These are phyloP conservation scores for Torymus texanus DNA, from an alignment of 2,888 invertebrate species.

Conservation along the genomic window DNA sequence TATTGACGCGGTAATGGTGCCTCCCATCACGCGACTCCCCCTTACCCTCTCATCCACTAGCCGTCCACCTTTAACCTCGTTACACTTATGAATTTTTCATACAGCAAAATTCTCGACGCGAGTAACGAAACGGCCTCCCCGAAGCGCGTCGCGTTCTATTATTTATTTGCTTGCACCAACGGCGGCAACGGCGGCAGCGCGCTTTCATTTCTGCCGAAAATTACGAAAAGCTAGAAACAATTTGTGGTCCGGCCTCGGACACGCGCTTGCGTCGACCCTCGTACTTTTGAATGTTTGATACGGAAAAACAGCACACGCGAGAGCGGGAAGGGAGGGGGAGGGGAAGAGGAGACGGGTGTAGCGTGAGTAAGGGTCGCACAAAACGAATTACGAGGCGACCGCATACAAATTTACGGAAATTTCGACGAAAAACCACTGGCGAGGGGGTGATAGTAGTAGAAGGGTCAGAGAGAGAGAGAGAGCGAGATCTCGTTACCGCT, in stretches of 20 bases:
- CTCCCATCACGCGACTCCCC: conserved; percentile 15
- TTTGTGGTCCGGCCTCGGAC: conserved; percentile 56
- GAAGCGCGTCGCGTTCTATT: conserved; percentile 43
- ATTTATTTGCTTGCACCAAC: conserved; percentile 32
- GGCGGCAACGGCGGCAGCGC: not conserved
- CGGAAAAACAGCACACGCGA: conserved; percentile 7
- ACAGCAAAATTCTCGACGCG: conserved; percentile 16
- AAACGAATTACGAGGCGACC: conserved; percentile 55
- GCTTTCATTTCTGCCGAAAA: conserved; percentile 46
- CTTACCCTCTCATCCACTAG: not conserved
- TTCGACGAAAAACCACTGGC: conserved; percentile 41
- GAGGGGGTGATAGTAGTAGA: not conserved
- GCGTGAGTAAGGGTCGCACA: conserved; percentile 51
- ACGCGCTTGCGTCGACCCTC: conserved; percentile 28
- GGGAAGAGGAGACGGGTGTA: conserved; percentile 29
- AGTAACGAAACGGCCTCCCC: conserved; percentile 6
- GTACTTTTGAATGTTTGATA: conserved; percentile 54
- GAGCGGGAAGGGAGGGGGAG: conserved; percentile 1
- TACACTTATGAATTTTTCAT: conserved; percentile 49
- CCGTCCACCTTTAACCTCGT: conserved; percentile 27
- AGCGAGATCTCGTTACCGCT: conserved; percentile 57
- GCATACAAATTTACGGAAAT: conserved; percentile 56
- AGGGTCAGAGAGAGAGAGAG: not conserved
- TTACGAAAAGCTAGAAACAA: conserved; percentile 55
- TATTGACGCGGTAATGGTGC: conserved; percentile 34